Evolutionary conservation across 2,888 invertebrate genomes (phyloP), one percentile per base, ranked within the genome.

Genomic region (Criorhina ranunculi): DNA sequence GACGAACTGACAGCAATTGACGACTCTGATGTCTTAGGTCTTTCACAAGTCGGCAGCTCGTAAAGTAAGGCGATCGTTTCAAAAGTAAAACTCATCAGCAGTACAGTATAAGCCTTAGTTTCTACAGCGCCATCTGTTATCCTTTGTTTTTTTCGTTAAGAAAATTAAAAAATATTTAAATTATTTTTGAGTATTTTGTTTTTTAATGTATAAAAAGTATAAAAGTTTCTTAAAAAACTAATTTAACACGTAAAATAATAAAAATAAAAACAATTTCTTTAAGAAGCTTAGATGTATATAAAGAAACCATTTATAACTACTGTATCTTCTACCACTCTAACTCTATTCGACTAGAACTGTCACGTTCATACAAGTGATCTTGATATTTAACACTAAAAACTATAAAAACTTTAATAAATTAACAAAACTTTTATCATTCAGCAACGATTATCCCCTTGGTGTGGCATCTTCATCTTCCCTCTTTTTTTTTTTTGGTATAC

Each of bases 261-360:
- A 17, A 29, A 37, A 35, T 9, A 35, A 24, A 62, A 24, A 37
- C 19, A 40, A 59, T 24, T 40, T 59, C 29, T 5, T 51, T 40
- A 51, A 53, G 53, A 53, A 29, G n/a, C n/a, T 11, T 49, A n/a
- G n/a, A n/a, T 24, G 5, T 5, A 33, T 24, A 24, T 4, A 53
- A 53, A 1, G 7, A 33, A 15, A 53, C 53, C 11, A 35, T 24
- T 19, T 51, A 49, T 11, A 53, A 12, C 12, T 55, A 55, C 3
- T 44, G 2, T 62, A 5, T 40, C n/a, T n/a, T n/a, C n/a, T n/a
- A n/a, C n/a, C n/a, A n/a, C n/a, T n/a, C n/a, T n/a, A n/a, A 40
- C 29, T 15, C 15, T 57, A 19, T 42, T 51, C 60, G 83, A 83
- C 83, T 83, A 83, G 83, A 83, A 78, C 67, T 73, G 46, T 44